These are phyloP conservation scores for Nycteola revayana DNA, from an alignment of 2,888 invertebrate species.

Conservation along the genomic window DNA sequence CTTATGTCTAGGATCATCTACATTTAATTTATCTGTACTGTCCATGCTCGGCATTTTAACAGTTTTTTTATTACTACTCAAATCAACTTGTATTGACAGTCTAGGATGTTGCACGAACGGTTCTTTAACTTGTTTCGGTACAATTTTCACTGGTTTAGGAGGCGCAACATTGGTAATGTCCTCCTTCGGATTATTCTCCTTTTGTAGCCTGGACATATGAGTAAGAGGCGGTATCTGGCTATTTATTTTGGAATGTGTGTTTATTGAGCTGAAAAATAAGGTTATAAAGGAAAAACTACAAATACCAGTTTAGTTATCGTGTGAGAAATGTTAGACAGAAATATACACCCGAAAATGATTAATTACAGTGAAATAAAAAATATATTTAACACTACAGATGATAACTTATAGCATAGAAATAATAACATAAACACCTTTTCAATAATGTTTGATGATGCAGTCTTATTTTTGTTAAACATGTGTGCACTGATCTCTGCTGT, in stretches of 20 bases:
- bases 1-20: constrained; percentile 5
- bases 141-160: not conserved
- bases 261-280: constrained; percentile 56
- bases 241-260: constrained; percentile 58
- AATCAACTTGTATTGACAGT: constrained; percentile 57
- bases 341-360: too few relatives aligned
- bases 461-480: constrained; percentile 59
- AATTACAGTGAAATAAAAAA: constrained; percentile 1
- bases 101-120: constrained; percentile 19
- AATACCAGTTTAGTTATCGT: not conserved
- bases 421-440: constrained; percentile 56
- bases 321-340: not conserved
- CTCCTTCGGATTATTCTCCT: constrained; percentile 63
- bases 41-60: constrained; percentile 45
- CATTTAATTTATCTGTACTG: constrained; percentile 10
- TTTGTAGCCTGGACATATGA: constrained; percentile 53
- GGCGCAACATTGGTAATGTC: constrained; percentile 21
- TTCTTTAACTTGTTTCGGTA: constrained; percentile 10
- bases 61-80: constrained; percentile 55
- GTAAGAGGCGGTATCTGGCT: constrained; percentile 31
- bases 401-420: constrained; percentile 5
- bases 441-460: constrained; percentile 66
- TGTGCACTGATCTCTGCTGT: constrained; percentile 61
- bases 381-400: too few relatives aligned
- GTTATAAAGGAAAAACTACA: constrained; percentile 25